These are phyloP conservation scores for Drosophila infuscata DNA, from an alignment of 2,888 invertebrate species.

Conservation along the genomic window DNA sequence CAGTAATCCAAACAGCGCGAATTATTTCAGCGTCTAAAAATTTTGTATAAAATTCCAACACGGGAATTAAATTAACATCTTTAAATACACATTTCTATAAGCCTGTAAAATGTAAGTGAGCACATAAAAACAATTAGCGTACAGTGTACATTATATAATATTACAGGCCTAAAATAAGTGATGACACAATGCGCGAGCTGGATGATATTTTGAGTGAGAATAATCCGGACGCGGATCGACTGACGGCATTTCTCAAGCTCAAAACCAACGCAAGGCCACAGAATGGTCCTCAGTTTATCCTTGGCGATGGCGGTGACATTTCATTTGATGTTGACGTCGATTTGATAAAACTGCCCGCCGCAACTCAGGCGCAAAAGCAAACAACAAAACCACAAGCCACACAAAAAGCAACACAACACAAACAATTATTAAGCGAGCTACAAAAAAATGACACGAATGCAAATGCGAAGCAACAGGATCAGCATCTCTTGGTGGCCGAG, in stretches of 20 bases:
- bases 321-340: slow-evolving; percentile 50
- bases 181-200: slow-evolving; percentile 36
- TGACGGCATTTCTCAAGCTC: slow-evolving; percentile 25
- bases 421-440: background rate
- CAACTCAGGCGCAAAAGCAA: slow-evolving; percentile 3
- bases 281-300: slow-evolving; percentile 3
- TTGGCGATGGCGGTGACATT: slow-evolving; percentile 27
- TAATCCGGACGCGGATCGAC: slow-evolving; percentile 12
- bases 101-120: slow-evolving; percentile 13
- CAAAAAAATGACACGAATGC: background rate
- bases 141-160: background rate
- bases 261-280: slow-evolving; percentile 14
- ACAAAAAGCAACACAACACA: background rate
- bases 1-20: slow-evolving; percentile 1
- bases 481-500: background rate
- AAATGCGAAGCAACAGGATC: background rate
- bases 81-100: background rate
- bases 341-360: slow-evolving; percentile 23
- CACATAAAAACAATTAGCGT: background rate
- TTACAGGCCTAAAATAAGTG: slow-evolving; percentile 27
- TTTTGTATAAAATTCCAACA: slow-evolving; percentile 3
- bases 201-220: slow-evolving; percentile 29
- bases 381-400: background rate
- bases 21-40: slow-evolving; percentile 1
- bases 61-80: background rate